Evolutionary conservation across 2,888 invertebrate genomes (phyloP), one percentile per base, ranked within the genome.

Genomic region (Acleris holmiana): DNA sequence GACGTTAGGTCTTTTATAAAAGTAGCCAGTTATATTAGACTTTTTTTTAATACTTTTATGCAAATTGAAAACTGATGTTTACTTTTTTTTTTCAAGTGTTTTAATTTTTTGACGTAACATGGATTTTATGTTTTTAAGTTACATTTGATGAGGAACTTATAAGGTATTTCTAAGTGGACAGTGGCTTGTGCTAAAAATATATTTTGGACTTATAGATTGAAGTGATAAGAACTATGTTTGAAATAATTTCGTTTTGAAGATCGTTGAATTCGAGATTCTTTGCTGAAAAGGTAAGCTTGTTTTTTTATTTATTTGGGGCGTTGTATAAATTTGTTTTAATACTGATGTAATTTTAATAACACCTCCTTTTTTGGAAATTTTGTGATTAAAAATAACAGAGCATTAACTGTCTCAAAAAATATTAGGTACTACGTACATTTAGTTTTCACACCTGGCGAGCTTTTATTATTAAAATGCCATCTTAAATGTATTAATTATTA

Each of bases 171-270:
- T 64, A 41, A 29, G 58, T 64, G 64, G 64, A 53, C 58, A 58
- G 64, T 64, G 63, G 47, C 21, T 41, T 50, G 62, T 62, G 62
- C 46, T 62, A 46, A 23, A 13, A 19, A 19, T 55, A n/a, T 55
- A 21, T 15, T 18, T 41, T 51, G 23, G 47, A 29, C 51, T 50
- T 57, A 21, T 29, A 23, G 8, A 23, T 23, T 10, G 18, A 44
- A 56, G 58, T 64, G 64, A 17, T 56, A 44, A 23, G 41, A 59
- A 64, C 58, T 64, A 64, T 64, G 64, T 19, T 59, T 29, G 41
- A 44, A 17, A 23, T 44, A 48, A 40, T 41, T 64, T 48, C 25
- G 41, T 58, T 55, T 23, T 55, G 64, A 64, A 64, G 40, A 40
- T 44, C 48, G 48, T 51, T 51, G 40, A 47, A 25, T 58, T 41